Percentiles rank a stretch among this genome's conserved stretches.
phyloP scores from a whole-genome alignment of 2,888 invertebrate genomes.

The Agriotes lineatus region DNA sequence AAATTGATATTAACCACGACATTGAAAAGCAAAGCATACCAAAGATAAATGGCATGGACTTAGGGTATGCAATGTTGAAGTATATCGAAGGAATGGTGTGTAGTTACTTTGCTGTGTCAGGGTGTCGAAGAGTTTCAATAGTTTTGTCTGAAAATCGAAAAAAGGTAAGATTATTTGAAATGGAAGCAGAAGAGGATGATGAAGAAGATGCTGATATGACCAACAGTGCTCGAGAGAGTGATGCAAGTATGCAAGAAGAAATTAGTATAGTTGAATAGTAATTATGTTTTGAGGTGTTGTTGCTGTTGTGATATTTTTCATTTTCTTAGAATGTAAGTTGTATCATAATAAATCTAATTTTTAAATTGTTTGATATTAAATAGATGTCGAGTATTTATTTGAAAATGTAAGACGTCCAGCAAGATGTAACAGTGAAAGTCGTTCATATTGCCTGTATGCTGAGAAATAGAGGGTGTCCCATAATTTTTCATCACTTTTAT shows the following conservation, averaged over 20 bases:
- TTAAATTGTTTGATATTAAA: too few relatives aligned
- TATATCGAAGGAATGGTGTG: slow-evolving; percentile 77
- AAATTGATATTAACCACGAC: slow-evolving; percentile 45
- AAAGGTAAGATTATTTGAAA: slow-evolving; percentile 89
- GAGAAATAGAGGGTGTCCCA: too few relatives aligned
- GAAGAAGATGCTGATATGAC: slow-evolving; percentile 79
- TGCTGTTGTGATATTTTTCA: too few relatives aligned
- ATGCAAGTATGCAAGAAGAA: slow-evolving; percentile 47
- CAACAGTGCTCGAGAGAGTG: slow-evolving; percentile 54
- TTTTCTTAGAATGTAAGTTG: too few relatives aligned
- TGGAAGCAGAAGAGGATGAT: slow-evolving; percentile 93
- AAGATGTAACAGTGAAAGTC: too few relatives aligned
- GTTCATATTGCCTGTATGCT: too few relatives aligned
- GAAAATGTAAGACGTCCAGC: too few relatives aligned
- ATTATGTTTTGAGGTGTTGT: background rate
- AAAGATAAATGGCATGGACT: slow-evolving; percentile 69
- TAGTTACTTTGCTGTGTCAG: slow-evolving; percentile 84
- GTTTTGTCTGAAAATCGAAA: slow-evolving; percentile 83
- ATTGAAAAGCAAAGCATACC: slow-evolving; percentile 62
- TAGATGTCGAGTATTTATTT: too few relatives aligned
- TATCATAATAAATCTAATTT: too few relatives aligned
- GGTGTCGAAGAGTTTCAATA: slow-evolving; percentile 85
- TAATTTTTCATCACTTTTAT: too few relatives aligned
- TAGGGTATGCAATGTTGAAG: slow-evolving; percentile 70
- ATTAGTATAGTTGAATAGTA: slow-evolving; percentile 38